Percentiles rank a stretch among this genome's conserved stretches.
These are phyloP conservation scores for Scolanthus callimorphus DNA, from an alignment of 92 coral and sea anemone species.

Conservation along the genomic window DNA sequence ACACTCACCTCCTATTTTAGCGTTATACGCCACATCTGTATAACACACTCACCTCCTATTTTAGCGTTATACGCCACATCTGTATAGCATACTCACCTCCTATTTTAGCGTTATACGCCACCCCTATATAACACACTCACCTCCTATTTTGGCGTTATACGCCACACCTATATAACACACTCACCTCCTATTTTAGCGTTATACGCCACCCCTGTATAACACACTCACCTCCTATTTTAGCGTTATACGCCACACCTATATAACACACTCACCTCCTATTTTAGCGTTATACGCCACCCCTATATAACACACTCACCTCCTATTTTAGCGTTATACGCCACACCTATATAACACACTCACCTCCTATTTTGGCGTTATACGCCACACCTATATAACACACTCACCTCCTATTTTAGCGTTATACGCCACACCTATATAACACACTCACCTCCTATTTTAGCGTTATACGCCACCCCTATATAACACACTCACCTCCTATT, in stretches of 20 bases:
- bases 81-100: neutral
- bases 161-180: too few relatives aligned
- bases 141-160: too few relatives aligned
- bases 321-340: neutral
- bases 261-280: neutral
- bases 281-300: neutral
- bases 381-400: too few relatives aligned
- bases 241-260: neutral
- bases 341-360: too few relatives aligned
- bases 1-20: neutral
- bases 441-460: neutral
- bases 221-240: neutral
- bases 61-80: neutral
- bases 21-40: neutral
- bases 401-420: neutral
- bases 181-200: neutral
- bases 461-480: neutral
- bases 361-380: neutral
- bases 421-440: too few relatives aligned
- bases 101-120: neutral
- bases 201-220: too few relatives aligned
- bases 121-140: too few relatives aligned
- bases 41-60: neutral
- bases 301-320: neutral
- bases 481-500: neutral